These are phyloP conservation scores for Crocodylus rhombifer DNA, from an alignment of 2,797 vertebrate species.

Conservation along the genomic window DNA sequence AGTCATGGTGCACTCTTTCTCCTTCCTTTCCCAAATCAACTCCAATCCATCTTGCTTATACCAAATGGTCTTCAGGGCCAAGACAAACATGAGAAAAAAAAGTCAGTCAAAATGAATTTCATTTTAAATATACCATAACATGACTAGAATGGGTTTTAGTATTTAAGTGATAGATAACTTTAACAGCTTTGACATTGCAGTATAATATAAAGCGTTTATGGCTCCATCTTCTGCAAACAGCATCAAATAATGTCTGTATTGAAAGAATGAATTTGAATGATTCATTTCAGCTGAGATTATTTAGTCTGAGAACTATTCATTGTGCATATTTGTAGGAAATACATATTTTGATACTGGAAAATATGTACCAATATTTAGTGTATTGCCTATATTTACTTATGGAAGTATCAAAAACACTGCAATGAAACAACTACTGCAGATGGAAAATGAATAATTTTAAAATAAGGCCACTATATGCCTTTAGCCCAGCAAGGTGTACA, in stretches of 20 bases:
- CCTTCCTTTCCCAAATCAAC: background rate
- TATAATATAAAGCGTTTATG: background rate
- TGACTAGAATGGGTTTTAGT: background rate
- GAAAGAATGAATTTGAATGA: background rate
- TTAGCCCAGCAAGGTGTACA: too few species aligned
- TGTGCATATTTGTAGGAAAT: background rate
- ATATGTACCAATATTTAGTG: background rate
- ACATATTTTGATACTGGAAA: background rate
- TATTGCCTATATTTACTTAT: background rate
- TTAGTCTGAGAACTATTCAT: background rate
- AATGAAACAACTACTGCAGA: background rate
- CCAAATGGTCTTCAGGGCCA: background rate
- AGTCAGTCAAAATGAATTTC: background rate
- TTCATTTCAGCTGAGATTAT: background rate
- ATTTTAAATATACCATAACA: background rate
- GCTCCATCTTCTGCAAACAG: background rate
- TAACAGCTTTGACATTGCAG: background rate
- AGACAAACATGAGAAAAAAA: background rate
- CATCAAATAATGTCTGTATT: background rate
- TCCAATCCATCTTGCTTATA: background rate
- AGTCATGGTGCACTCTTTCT: background rate
- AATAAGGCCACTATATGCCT: background rate
- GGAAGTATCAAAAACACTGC: background rate
- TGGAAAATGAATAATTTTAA: background rate
- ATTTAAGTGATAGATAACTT: background rate